Evolutionary conservation across 2,113 vertebrate genomes (phyloP).

Genomic region (Leucopsar rothschildi): DNA sequence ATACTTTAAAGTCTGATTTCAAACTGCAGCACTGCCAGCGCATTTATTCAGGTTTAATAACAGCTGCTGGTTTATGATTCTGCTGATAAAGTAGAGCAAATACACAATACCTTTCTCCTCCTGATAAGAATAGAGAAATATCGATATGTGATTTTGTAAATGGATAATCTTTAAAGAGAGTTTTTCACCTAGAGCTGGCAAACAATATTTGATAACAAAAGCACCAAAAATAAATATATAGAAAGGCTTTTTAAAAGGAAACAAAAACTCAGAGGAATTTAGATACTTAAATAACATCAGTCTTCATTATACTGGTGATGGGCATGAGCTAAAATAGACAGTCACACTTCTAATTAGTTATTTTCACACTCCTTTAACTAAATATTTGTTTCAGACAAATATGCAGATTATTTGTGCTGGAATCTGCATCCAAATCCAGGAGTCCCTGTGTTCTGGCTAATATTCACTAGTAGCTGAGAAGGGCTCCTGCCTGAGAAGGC

Average conservation of each 20-base stretch:
- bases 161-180: background rate
- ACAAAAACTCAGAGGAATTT: background rate
- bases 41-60: background rate
- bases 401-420: background rate
- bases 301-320: background rate
- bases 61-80: background rate
- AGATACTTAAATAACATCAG: background rate
- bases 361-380: background rate
- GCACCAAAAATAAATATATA: background rate
- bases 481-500: background rate
- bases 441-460: background rate
- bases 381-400: background rate
- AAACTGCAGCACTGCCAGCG: background rate
- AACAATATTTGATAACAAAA: background rate
- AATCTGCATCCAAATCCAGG: background rate
- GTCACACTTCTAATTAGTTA: background rate
- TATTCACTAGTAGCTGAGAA: background rate
- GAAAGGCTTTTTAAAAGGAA: background rate
- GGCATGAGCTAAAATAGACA: background rate
- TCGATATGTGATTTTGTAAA: background rate
- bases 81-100: background rate
- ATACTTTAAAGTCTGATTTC: background rate
- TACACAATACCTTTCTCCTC: background rate
- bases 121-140: background rate
- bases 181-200: background rate